Conservation (phyloP, 1,140 invertebrate genomes). For the Drosophila rhopaloa region DNA sequence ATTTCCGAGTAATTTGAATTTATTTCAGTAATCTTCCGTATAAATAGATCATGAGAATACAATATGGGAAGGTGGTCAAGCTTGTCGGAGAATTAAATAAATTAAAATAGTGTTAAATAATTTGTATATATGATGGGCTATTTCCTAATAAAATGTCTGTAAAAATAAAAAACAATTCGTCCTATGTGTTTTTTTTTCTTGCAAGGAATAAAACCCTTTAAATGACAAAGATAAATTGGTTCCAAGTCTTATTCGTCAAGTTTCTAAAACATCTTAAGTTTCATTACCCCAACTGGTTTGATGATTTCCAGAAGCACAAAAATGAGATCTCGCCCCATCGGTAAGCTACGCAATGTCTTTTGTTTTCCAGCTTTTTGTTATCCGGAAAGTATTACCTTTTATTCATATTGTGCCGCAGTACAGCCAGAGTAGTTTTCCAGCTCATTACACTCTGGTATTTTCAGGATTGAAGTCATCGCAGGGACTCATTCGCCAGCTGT, state of each 20-base stretch:
- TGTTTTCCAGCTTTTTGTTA: constrained; percentile 31
- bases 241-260: neutral
- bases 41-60: neutral
- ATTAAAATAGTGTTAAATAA: too few species aligned
- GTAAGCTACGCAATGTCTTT: constrained; percentile 1
- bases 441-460: constrained; percentile 37
- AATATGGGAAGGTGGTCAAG: neutral
- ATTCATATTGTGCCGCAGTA: constrained; percentile 10
- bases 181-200: too few species aligned
- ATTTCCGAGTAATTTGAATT: constrained; percentile 1
- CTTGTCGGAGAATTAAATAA: too few species aligned
- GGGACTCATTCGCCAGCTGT: constrained; percentile 54
- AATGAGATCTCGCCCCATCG: constrained; percentile 3
- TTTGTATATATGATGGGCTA: too few species aligned
- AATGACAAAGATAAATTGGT: too few species aligned
- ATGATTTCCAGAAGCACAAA: constrained; percentile 1
- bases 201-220: too few species aligned
- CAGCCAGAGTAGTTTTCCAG: constrained; percentile 43
- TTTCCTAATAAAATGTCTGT: too few species aligned
- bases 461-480: constrained; percentile 18
- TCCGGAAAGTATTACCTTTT: constrained; percentile 36
- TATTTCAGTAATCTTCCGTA: neutral
- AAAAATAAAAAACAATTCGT: too few species aligned
- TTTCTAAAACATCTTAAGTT: constrained; percentile 22
- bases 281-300: constrained; percentile 18